A percentile compares a stretch with the other conserved stretches of the same genome.
phyloP scores from a whole-genome alignment of 2,888 invertebrate species.

The Celastrina argiolus region DNA sequence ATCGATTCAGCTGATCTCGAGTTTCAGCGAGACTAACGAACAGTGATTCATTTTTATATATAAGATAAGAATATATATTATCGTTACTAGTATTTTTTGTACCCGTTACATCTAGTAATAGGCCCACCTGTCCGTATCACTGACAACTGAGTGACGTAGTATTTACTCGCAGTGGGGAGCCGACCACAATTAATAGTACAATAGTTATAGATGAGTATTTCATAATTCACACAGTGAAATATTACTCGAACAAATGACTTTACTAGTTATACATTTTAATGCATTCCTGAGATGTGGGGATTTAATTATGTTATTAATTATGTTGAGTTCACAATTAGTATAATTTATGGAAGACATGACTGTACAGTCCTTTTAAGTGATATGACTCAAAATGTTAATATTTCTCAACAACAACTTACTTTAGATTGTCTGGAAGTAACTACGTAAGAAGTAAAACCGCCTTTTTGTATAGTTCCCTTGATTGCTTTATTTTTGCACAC shows the following conservation, averaged over 20 bases:
- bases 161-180: conserved; percentile 54
- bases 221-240: conserved; percentile 32
- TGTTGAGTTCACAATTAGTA: not conserved
- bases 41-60: too few species aligned
- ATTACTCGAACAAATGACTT: conserved; percentile 32
- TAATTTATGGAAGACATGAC: not conserved
- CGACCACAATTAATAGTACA: conserved; percentile 54
- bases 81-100: not conserved
- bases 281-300: not conserved
- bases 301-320: conserved; percentile 10
- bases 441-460: too few species aligned
- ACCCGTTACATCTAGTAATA: not conserved
- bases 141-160: conserved; percentile 47
- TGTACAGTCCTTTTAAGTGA: too few species aligned
- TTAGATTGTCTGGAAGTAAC: too few species aligned
- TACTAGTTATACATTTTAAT: conserved; percentile 8
- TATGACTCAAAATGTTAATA: too few species aligned
- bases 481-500: too few species aligned
- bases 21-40: too few species aligned
- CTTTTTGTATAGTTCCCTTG: too few species aligned
- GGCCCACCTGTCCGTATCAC: conserved; percentile 47
- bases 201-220: conserved; percentile 38
- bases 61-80: too few species aligned
- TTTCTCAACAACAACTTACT: too few species aligned
- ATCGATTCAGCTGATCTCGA: too few species aligned